Conservation (phyloP, 2,113 vertebrate genomes). For the Rana temporaria region DNA sequence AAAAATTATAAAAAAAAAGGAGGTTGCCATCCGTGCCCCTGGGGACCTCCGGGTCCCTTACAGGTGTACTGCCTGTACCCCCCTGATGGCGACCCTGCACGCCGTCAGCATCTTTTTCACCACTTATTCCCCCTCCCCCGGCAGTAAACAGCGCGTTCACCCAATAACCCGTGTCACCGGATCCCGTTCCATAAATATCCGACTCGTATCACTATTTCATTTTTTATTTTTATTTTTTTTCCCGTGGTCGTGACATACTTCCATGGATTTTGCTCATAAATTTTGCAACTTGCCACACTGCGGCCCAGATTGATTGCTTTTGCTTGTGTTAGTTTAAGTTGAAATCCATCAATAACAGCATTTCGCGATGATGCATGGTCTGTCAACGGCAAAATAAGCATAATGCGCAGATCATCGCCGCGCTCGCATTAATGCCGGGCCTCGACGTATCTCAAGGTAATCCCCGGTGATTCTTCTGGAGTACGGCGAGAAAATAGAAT, state of each 20-base stretch:
- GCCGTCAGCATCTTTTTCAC: too few species aligned
- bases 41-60: too few species aligned
- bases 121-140: too few species aligned
- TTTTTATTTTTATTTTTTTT: too few species aligned
- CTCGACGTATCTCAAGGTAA: neutral
- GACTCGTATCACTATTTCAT: constrained; percentile 25
- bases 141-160: neutral
- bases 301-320: constrained; percentile 45
- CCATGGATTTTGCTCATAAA: constrained; percentile 45
- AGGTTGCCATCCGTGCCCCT: too few species aligned
- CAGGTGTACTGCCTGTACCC: too few species aligned
- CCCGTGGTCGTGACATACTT: constrained; percentile 36
- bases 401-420: constrained; percentile 36
- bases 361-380: constrained; percentile 47
- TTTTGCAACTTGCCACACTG: constrained; percentile 23
- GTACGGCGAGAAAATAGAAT: too few species aligned
- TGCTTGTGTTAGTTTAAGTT: constrained; percentile 55
- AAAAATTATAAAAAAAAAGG: too few species aligned
- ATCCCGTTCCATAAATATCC: constrained; percentile 18
- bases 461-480: neutral
- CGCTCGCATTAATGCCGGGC: constrained; percentile 22
- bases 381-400: constrained; percentile 50
- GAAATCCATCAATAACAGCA: constrained; percentile 54
- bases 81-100: too few species aligned
- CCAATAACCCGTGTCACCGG: constrained; percentile 4